These are phyloP conservation scores for Merodon equestris DNA, from an alignment of 2,888 invertebrate genomes.

Conservation along the genomic window DNA sequence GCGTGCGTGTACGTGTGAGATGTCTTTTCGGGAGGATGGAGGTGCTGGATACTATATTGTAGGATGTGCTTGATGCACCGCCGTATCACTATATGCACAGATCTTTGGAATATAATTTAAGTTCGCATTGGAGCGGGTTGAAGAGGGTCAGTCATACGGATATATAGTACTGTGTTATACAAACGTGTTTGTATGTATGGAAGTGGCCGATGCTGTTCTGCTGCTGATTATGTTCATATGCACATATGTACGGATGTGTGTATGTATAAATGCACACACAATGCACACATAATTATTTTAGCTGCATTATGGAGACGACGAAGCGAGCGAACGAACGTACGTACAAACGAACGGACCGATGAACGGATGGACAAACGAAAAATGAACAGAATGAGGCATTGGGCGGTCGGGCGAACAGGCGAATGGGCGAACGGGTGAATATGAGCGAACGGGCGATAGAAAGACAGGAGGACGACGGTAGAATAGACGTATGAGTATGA, in stretches of 20 bases:
- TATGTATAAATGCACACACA: constrained; percentile 60
- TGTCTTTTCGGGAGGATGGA: constrained; percentile 32
- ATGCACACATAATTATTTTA: constrained; percentile 69
- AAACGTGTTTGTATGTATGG: neutral
- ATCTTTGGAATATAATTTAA: constrained; percentile 59
- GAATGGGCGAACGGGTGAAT: neutral
- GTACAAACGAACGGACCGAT: constrained; percentile 36
- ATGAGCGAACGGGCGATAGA: neutral
- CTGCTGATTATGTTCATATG: constrained; percentile 62
- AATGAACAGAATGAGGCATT: neutral
- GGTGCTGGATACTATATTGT: constrained; percentile 28
- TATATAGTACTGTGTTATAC: too few relatives aligned
- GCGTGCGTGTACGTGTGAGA: constrained; percentile 47
- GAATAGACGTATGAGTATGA: constrained; percentile 18
- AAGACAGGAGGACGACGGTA: constrained; percentile 4
- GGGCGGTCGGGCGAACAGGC: constrained; percentile 28
- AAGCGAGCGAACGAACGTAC: too few relatives aligned
- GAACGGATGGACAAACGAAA: constrained; percentile 13
- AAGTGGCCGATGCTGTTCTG: constrained; percentile 42
- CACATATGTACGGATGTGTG: constrained; percentile 26
- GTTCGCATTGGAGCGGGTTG: constrained; percentile 38
- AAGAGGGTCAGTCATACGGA: constrained; percentile 7
- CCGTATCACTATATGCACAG: constrained; percentile 38
- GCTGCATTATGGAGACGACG: constrained; percentile 66
- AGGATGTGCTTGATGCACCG: constrained; percentile 49